phyloP scores from a whole-genome alignment of 2,113 vertebrate genomes.

The Calyptomena viridis region DNA sequence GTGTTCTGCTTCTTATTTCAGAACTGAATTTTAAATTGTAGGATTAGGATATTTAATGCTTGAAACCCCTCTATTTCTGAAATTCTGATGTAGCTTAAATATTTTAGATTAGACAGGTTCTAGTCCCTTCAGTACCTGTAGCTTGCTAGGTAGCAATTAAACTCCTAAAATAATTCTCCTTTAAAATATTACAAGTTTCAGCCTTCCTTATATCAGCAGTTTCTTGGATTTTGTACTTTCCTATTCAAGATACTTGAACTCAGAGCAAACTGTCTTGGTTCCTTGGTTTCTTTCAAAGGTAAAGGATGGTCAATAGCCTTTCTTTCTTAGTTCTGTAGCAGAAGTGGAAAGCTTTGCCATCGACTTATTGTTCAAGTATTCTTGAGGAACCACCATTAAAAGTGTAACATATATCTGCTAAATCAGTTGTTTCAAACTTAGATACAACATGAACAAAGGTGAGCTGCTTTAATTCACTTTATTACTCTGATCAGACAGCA shows the following conservation, averaged over 20 bases:
- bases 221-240: not conserved
- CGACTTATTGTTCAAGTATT: not conserved
- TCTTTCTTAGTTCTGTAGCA: not conserved
- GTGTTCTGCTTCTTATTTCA: not conserved
- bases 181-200: not conserved
- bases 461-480: not conserved
- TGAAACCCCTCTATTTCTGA: not conserved
- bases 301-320: not conserved
- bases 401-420: not conserved
- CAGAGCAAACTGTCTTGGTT: not conserved
- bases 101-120: not conserved
- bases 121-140: not conserved
- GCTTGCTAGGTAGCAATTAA: not conserved
- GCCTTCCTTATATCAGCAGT: not conserved
- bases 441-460: not conserved
- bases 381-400: not conserved
- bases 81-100: not conserved
- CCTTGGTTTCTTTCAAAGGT: not conserved
- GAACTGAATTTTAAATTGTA: not conserved
- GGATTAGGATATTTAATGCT: not conserved
- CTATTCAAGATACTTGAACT: not conserved
- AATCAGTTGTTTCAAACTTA: not conserved
- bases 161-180: not conserved
- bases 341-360: not conserved
- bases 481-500: not conserved